These are phyloP conservation scores for Ondatra zibethicus DNA, from an alignment of 2,113 vertebrate species.

Conservation along the genomic window DNA sequence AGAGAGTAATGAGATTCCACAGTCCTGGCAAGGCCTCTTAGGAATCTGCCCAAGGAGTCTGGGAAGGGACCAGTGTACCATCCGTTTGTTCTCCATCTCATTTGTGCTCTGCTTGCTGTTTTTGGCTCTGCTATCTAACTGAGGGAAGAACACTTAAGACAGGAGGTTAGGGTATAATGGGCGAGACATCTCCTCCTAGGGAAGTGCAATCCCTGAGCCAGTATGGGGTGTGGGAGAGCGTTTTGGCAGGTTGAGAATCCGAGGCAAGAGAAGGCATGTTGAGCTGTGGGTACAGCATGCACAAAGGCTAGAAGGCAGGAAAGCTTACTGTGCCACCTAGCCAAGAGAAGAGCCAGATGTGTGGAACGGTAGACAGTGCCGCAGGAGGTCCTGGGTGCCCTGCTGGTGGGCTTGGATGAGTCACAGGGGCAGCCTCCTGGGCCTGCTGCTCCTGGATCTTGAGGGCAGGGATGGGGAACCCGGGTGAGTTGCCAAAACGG, in stretches of 20 bases:
- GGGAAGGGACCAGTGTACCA: not conserved
- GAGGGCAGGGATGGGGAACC: not conserved
- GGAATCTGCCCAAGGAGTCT: not conserved
- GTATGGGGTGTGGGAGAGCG: not conserved
- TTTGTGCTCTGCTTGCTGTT: too few species aligned
- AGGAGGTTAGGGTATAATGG: not conserved
- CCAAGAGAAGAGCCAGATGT: not conserved
- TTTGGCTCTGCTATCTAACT: not conserved
- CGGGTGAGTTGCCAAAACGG: not conserved
- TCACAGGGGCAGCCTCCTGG: not conserved
- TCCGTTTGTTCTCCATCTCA: not conserved
- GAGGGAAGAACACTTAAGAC: not conserved
- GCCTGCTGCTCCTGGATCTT: not conserved
- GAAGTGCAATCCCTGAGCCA: not conserved
- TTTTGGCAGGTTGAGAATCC: not conserved
- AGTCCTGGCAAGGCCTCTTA: not conserved
- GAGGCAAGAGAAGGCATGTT: not conserved
- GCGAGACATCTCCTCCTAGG: not conserved
- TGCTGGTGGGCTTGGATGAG: not conserved
- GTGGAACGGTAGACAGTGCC: too few species aligned
- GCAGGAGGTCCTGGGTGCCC: not conserved
- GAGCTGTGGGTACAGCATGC: not conserved
- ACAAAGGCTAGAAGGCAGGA: not conserved
- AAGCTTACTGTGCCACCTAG: fast-evolving
- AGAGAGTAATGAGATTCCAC: not conserved